Conservation (phyloP, 2,113 vertebrate species). For the Sander vitreus region DNA sequence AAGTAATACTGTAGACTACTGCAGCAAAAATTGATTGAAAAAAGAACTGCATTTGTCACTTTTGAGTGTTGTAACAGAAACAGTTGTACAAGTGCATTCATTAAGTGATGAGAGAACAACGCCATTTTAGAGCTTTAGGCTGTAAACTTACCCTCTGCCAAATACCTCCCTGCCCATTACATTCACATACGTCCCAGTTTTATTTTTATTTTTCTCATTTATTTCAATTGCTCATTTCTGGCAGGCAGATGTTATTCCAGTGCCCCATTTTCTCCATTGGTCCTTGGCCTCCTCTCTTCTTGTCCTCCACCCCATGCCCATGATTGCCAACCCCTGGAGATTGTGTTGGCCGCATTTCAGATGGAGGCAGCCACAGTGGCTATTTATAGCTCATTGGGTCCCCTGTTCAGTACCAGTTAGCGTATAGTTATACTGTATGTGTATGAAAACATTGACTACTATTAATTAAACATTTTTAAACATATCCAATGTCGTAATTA, state of each 20-base stretch:
- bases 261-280: conserved; percentile 56
- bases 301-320: conserved; percentile 29
- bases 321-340: conserved; percentile 47
- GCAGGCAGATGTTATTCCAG: conserved; percentile 49
- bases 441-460: not conserved
- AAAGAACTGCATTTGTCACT: not conserved
- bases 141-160: not conserved
- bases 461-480: not conserved
- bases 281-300: conserved; percentile 46
- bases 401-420: conserved; percentile 19
- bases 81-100: too few relatives aligned
- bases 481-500: not conserved
- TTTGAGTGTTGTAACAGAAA: not conserved
- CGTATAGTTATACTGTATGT: not conserved
- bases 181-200: not conserved
- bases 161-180: not conserved
- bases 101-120: too few relatives aligned
- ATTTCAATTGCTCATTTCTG: conserved; percentile 30
- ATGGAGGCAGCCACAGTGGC: conserved; percentile 22
- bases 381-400: conserved; percentile 72
- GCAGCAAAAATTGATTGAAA: not conserved
- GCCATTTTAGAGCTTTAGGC: too few relatives aligned
- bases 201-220: conserved; percentile 18
- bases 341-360: conserved; percentile 61
- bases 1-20: too few relatives aligned